A percentile compares a stretch with the other conserved stretches of the same genome.
Evolutionary conservation across 2,113 vertebrate species (phyloP).

Genomic region (Elephantulus edwardii): DNA sequence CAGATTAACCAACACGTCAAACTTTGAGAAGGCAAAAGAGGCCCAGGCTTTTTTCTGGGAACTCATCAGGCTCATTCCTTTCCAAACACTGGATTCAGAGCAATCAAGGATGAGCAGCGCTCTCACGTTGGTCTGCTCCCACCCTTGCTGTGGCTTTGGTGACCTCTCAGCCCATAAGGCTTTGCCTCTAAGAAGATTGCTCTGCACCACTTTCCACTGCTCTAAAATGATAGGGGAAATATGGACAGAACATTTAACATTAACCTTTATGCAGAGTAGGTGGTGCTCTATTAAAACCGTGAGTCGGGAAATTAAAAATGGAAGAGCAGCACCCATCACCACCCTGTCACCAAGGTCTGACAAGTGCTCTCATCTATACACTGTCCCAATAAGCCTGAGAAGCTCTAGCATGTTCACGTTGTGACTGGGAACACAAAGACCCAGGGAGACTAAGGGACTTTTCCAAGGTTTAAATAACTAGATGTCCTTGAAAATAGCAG

Average conservation of each 20-base stretch:
- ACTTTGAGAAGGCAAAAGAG: neutral
- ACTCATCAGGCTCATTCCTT: neutral
- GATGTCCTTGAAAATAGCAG: neutral
- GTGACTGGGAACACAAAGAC: slow-evolving; percentile 13
- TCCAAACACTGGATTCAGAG: neutral
- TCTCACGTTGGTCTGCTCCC: neutral
- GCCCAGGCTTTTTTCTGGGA: neutral
- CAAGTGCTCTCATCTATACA: accelerated
- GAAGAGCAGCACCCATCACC: neutral
- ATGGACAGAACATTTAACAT: neutral
- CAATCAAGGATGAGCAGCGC: neutral
- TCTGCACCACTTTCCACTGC: neutral
- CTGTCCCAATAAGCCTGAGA: neutral
- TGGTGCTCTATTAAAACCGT: neutral
- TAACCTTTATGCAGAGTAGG: too few relatives aligned
- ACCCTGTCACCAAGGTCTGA: neutral
- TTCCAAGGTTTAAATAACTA: neutral
- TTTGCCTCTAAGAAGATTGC: neutral
- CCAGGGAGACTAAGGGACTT: neutral
- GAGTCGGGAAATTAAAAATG: neutral
- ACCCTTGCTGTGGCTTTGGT: neutral
- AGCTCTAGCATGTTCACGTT: neutral
- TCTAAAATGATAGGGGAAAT: neutral
- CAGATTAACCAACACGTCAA: neutral
- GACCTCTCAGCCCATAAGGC: accelerated